Evolutionary conservation across 1,140 invertebrate genomes (phyloP).

Genomic region (Arion vulgaris): DNA sequence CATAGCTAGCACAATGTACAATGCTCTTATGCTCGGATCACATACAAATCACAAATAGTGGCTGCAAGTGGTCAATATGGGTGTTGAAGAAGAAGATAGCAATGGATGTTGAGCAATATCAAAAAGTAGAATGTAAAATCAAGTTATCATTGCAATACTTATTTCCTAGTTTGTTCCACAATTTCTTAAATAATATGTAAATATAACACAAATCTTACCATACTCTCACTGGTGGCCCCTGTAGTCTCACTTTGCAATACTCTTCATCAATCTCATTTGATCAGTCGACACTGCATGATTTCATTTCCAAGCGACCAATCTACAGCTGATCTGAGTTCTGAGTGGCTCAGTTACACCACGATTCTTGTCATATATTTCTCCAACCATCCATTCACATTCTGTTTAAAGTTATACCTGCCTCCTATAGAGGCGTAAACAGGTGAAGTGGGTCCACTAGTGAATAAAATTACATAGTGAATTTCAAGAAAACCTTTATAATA

Average conservation of each 20-base stretch:
- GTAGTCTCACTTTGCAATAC: conserved; percentile 94
- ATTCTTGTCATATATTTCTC: conserved; percentile 90
- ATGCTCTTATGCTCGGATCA: no score
- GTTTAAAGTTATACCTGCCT: conserved; percentile 94
- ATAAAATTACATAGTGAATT: conserved; percentile 32
- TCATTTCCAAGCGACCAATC: conserved; percentile 93
- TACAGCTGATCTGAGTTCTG: conserved; percentile 92
- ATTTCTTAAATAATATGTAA: no score
- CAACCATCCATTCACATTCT: conserved; percentile 84
- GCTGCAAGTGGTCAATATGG: no score
- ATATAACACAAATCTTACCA: conserved; percentile 52
- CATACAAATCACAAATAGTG: no score
- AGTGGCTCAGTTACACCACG: conserved; percentile 95
- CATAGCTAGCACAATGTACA: no score
- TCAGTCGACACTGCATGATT: conserved; percentile 85
- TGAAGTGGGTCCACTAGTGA: conserved; percentile 88
- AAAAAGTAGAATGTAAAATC: no score
- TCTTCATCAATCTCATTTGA: conserved; percentile 95
- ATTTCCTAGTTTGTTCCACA: no score
- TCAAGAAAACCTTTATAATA: background rate
- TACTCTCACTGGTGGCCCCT: conserved; percentile 85
- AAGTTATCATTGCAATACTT: no score
- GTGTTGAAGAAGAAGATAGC: no score
- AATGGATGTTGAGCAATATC: no score
- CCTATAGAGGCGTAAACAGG: conserved; percentile 95